Evolutionary conservation across 1,140 invertebrate genomes (phyloP), one percentile per base, ranked within the genome.

Genomic region (Anastatus disparis): DNA sequence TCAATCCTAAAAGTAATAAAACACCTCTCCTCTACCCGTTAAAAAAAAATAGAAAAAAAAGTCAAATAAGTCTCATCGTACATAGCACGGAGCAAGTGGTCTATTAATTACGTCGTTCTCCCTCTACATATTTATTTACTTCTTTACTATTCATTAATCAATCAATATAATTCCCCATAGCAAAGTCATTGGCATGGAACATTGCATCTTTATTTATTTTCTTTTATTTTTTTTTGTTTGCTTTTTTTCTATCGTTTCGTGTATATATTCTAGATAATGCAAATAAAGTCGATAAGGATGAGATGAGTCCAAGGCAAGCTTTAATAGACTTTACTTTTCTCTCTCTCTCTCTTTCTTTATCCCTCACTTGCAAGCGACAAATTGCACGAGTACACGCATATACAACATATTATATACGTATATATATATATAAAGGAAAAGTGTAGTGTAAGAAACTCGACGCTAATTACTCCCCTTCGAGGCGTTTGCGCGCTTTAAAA

Each of bases 241-340:
- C n/a, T n/a, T n/a, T n/a, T n/a, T n/a, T n/a, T n/a, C n/a, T n/a
- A n/a, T n/a, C n/a, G n/a, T n/a, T n/a, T n/a, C n/a, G n/a, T n/a
- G n/a, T n/a, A n/a, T n/a, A n/a, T n/a, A n/a, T n/a, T n/a, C n/a
- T n/a, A n/a, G 38, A 70, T 70, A 70, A 70, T 70, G 68, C 44
- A 70, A 70, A 70, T 70, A 70, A 29, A 46, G 50, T n/a, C 40
- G 68, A 69, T 69, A 69, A 69, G 67, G 56, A 26, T n/a, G 29
- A 8, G 44, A 46, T 17, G 15, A 50, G 58, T 13, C 40, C 17
- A n/a, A n/a, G n/a, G n/a, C 17, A 20, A 63, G 56, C 50, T 61
- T 70, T 63, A 70, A 62, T 70, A 63, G 48, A 63, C 26, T 68
- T n/a, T n/a, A n/a, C n/a, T n/a, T n/a, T n/a, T n/a, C n/a, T n/a